Percentiles rank a stretch among this genome's conserved stretches.
Evolutionary conservation across 1,140 invertebrate species (phyloP).

Genomic region (Temnothorax nylanderi): DNA sequence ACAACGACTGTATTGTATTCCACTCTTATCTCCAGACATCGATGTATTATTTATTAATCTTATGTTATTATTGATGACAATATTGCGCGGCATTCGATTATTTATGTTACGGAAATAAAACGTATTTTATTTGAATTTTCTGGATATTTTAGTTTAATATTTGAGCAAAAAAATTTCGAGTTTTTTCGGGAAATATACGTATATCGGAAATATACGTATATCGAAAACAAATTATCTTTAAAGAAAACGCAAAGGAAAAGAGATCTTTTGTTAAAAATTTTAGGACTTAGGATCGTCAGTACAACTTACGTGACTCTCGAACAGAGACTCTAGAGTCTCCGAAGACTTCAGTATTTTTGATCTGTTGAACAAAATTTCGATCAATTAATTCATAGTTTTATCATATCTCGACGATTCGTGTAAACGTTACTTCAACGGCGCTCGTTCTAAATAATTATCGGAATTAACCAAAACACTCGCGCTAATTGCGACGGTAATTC

Average conservation of each 20-base stretch:
- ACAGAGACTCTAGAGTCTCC: not conserved
- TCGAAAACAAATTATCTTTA: not conserved
- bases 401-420: not conserved
- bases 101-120: not conserved
- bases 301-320: not conserved
- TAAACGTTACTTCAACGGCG: not conserved
- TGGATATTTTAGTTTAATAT: not conserved
- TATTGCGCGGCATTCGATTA: not conserved
- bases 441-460: slow-evolving; percentile 45
- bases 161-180: not conserved
- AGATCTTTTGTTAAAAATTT: not conserved
- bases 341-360: not conserved
- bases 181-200: not conserved
- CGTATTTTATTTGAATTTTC: not conserved
- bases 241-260: not conserved
- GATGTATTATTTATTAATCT: slow-evolving; percentile 1
- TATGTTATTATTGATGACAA: not conserved
- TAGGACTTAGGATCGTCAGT: not conserved
- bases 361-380: not conserved
- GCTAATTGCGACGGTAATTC: slow-evolving; percentile 48
- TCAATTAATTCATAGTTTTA: not conserved
- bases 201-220: not conserved
- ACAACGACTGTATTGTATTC: not conserved
- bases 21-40: not conserved
- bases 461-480: slow-evolving; percentile 45